These are phyloP conservation scores for Cinclus cinclus DNA, from an alignment of 2,113 vertebrate species.

Conservation along the genomic window DNA sequence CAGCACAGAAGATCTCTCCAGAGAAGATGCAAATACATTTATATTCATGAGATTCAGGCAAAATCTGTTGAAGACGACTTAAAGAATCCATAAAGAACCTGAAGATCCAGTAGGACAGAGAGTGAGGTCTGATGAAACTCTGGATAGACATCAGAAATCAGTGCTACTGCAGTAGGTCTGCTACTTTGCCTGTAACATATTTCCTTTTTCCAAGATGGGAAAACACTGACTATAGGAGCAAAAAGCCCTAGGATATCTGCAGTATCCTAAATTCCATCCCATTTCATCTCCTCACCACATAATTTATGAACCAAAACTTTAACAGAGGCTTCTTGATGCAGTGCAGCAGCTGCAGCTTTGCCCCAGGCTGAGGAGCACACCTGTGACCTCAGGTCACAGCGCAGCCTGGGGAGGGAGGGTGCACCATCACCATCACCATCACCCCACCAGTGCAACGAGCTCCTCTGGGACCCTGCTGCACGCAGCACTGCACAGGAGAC, in stretches of 20 bases:
- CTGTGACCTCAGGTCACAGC: background rate
- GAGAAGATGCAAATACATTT: background rate
- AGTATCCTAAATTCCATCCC: background rate
- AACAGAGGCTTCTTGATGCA: background rate
- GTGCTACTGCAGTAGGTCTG: background rate
- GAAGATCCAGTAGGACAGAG: background rate
- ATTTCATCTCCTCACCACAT: background rate
- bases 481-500: background rate
- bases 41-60: background rate
- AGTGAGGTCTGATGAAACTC: background rate
- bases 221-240: background rate
- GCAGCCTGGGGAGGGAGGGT: background rate
- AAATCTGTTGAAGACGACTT: background rate
- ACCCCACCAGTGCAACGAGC: rapidly evolving
- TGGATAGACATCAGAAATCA: background rate
- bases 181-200: background rate
- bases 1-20: background rate
- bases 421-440: background rate
- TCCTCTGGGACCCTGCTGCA: background rate
- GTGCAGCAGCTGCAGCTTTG: background rate
- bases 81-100: background rate
- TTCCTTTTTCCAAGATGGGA: background rate
- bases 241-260: background rate
- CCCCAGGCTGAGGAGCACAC: background rate
- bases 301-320: background rate